Evolutionary conservation across 2,797 vertebrate species (phyloP), one percentile per base, ranked within the genome.

Genomic region (Myotis myotis): DNA sequence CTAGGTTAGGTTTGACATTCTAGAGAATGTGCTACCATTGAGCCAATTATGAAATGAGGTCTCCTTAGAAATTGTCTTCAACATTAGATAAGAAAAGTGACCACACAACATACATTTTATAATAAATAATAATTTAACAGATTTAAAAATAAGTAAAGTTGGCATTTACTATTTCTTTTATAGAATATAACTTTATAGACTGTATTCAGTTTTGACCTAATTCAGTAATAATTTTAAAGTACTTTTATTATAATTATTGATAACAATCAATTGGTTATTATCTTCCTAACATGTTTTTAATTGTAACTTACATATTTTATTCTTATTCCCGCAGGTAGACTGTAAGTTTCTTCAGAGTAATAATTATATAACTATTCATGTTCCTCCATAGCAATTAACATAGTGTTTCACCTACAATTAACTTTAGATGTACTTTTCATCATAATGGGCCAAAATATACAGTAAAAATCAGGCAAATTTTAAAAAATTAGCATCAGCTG

Each of bases 291-390:
- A 49, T 28, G 30, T 57, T 75, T 82, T 74, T 25, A 87, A 81
- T 53, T 91, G 53, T n/a, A 75, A 94, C 33, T 79, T 81, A 86
- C 86, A 49, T 91, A 78, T 55, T 84, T 71, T 78, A 86, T 78
- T 68, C 51, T 81, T 81, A 44, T 33, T 72, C 36, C 66, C 51
- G 38, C 20, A 68, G 33, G 28, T 15, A 30, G 74, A 83, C 11
- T 9, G 1, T 53, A 79, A 9, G 4, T 13, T 81, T 94, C 44
- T 87, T 79, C 36, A 62, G 47, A 78, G 74, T 22, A 76, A 47
- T 38, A 11, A 49, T 20, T 41, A 23, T 53, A 36, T 64, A 70
- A 74, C 2, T 82, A 78, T 9, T 85, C 22, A 85, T 64, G 25
- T 17, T 36, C 22, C 23, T 81, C 36, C 49, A 81, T 0, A 23